Percentiles rank a stretch among this genome's conserved stretches.
Evolutionary conservation across 2,113 vertebrate species (phyloP).

Genomic region (Perognathus longimembris): DNA sequence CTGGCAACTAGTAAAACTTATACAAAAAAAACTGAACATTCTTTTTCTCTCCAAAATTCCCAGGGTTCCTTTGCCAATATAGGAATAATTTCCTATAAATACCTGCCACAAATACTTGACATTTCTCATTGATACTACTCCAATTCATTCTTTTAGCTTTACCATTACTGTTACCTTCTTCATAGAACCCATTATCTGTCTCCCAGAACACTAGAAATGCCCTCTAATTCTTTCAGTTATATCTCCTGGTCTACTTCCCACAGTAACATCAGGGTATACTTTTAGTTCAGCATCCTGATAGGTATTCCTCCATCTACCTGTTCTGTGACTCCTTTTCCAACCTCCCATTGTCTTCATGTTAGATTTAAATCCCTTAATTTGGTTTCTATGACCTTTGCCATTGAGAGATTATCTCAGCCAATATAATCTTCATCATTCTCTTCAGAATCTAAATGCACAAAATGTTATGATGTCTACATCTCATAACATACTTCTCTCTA

Average conservation of each 20-base stretch:
- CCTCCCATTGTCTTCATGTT: neutral
- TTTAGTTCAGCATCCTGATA: neutral
- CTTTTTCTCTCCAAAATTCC: neutral
- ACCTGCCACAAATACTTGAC: neutral
- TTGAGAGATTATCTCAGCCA: neutral
- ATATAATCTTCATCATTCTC: neutral
- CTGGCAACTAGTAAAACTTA: neutral
- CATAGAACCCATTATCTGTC: neutral
- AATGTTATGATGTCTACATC: neutral
- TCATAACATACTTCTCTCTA: neutral
- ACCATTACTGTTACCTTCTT: neutral
- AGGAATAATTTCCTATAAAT: conserved; percentile 23
- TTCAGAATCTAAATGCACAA: neutral
- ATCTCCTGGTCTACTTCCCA: neutral
- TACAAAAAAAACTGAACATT: neutral
- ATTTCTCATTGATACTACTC: conserved; percentile 16
- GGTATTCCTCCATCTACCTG: neutral
- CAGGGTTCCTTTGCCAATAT: neutral
- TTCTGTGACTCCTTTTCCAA: neutral
- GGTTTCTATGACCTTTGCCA: neutral
- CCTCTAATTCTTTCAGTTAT: neutral
- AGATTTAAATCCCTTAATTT: neutral
- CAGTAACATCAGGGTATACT: neutral
- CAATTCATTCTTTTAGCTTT: conserved; percentile 6
- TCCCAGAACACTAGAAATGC: neutral